phyloP scores from a whole-genome alignment of 2,888 invertebrate genomes.

The Diogma glabrata region DNA sequence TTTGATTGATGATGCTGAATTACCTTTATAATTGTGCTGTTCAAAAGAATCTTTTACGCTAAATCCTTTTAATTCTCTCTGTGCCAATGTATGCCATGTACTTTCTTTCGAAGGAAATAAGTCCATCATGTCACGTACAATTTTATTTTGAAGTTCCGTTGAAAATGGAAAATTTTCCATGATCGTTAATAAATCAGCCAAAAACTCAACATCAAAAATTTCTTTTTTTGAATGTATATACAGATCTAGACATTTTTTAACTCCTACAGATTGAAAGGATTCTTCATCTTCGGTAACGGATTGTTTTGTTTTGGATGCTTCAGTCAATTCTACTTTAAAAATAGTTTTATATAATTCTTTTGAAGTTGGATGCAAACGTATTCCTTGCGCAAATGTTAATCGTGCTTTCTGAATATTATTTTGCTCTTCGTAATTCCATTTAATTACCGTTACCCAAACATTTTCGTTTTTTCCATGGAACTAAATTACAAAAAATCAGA shows the following conservation, averaged over 20 bases:
- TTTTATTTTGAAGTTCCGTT: constrained; percentile 42
- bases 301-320: neutral
- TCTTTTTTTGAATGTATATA: constrained; percentile 49
- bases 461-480: neutral
- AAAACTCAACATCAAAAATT: constrained; percentile 42
- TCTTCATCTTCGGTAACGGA: too few relatives aligned
- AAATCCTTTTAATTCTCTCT: constrained; percentile 43
- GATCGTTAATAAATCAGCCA: constrained; percentile 48
- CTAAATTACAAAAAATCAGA: too few relatives aligned
- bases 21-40: too few relatives aligned
- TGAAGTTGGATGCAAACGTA: neutral
- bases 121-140: constrained; percentile 40
- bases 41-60: constrained; percentile 24
- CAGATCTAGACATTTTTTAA: constrained; percentile 46
- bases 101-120: constrained; percentile 41
- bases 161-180: constrained; percentile 47
- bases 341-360: neutral
- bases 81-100: constrained; percentile 49
- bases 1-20: too few relatives aligned
- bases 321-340: neutral
- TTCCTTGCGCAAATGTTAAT: neutral
- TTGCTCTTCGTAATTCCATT: neutral
- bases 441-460: neutral
- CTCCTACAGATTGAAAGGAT: constrained; percentile 25
- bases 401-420: neutral